Conservation (phyloP, 2,113 vertebrate species). For the Thinocorus orbignyianus region DNA sequence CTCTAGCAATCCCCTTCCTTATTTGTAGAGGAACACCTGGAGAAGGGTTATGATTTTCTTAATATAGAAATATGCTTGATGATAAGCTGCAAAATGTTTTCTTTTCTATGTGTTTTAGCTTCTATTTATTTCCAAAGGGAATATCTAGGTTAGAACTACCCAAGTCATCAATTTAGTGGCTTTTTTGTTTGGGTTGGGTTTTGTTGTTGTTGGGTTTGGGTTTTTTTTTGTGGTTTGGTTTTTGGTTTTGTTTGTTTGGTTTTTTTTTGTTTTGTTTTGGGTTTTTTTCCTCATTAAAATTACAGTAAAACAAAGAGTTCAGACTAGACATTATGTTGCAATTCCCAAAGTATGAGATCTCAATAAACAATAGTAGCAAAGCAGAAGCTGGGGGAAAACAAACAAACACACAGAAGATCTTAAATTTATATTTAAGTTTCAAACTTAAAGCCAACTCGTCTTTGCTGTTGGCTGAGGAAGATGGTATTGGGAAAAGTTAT, state of each 20-base stretch:
- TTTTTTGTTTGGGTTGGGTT: background rate
- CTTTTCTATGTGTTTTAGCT: background rate
- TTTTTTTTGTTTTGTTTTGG: too few species aligned
- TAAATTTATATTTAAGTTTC: background rate
- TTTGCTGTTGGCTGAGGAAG: background rate
- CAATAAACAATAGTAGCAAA: background rate
- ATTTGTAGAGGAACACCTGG: background rate
- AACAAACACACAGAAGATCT: background rate
- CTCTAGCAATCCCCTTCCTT: background rate
- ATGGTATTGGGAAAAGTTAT: background rate
- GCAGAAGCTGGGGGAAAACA: background rate
- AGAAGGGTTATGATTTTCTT: constrained; percentile 7
- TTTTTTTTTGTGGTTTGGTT: too few species aligned
- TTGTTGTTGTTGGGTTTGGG: too few species aligned
- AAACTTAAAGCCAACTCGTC: background rate
- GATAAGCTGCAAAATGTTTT: constrained; percentile 28
- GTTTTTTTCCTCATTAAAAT: background rate
- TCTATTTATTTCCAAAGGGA: constrained; percentile 19
- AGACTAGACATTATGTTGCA: background rate
- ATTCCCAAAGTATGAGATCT: background rate
- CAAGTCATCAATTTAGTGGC: background rate
- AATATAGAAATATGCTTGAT: background rate
- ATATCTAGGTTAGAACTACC: background rate
- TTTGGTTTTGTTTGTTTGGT: too few species aligned
- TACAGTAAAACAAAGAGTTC: background rate